Conservation (phyloP, 2,113 vertebrate genomes). For the Gymnorhina tibicen region DNA sequence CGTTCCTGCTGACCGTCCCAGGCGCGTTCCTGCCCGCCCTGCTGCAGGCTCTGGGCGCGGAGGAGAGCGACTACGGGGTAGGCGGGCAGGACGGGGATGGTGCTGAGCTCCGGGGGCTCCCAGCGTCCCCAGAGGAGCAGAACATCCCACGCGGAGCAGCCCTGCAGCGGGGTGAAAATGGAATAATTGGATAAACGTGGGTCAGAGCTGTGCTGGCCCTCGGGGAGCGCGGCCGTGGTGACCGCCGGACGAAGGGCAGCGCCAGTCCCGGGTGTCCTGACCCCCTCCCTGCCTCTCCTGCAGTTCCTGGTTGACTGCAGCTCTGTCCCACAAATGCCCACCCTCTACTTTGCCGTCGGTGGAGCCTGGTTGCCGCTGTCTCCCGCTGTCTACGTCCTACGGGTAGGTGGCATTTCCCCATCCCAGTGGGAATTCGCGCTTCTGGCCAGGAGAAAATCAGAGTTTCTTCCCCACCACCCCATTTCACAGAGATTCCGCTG, state of each 20-base stretch:
- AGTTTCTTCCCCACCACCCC: not conserved
- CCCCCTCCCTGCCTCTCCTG: not conserved
- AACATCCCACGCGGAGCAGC: not conserved
- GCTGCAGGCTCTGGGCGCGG: constrained; percentile 6
- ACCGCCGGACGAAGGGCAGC: fast-evolving
- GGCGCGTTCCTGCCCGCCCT: constrained; percentile 40
- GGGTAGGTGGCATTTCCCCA: not conserved
- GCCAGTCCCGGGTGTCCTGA: not conserved
- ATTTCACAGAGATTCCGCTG: fast-evolving
- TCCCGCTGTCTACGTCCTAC: constrained; percentile 49
- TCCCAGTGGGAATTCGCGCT: fast-evolving
- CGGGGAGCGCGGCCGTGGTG: fast-evolving
- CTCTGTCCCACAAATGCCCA: constrained; percentile 8
- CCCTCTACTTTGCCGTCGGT: constrained; percentile 48
- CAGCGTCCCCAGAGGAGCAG: not conserved
- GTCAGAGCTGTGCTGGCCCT: not conserved
- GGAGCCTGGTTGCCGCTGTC: constrained; percentile 40
- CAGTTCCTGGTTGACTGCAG: constrained; percentile 40
- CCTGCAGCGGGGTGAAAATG: not conserved
- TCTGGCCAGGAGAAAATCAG: not conserved
- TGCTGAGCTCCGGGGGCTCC: not conserved
- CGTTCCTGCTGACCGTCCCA: constrained; percentile 48
- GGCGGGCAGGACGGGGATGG: not conserved
- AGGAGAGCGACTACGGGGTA: constrained; percentile 24
- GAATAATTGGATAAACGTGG: not conserved